Percentiles rank a stretch among this genome's conserved stretches.
Conservation (phyloP, 2,888 invertebrate species). For the Gnatocerus cornutus region DNA sequence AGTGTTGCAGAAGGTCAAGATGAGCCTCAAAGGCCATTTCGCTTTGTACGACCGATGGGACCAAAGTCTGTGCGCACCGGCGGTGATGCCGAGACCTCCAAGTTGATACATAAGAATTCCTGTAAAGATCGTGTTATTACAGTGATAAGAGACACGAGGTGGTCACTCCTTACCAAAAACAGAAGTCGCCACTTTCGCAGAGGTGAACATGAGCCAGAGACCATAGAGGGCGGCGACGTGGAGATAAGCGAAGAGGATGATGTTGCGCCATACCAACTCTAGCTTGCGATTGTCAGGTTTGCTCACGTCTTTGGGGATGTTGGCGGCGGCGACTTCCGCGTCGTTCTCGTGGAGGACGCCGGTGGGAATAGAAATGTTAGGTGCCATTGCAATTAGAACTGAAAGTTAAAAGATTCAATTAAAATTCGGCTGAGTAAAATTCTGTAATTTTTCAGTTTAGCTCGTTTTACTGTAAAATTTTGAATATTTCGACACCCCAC, state of each 20-base stretch:
- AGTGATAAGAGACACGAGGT: background rate
- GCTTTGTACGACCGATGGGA: constrained; percentile 97
- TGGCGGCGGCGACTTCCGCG: constrained; percentile 72
- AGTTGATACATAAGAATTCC: constrained; percentile 83
- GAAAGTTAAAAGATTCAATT: too few relatives aligned
- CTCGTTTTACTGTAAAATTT: too few relatives aligned
- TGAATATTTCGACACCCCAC: too few relatives aligned
- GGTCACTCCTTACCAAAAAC: constrained; percentile 78
- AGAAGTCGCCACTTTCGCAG: constrained; percentile 82
- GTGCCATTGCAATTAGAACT: constrained; percentile 75
- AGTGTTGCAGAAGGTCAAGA: constrained; percentile 89
- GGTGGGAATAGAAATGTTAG: constrained; percentile 68
- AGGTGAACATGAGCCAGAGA: constrained; percentile 80
- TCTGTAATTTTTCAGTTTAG: too few relatives aligned
- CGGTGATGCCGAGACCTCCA: constrained; percentile 94
- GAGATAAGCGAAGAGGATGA: constrained; percentile 83
- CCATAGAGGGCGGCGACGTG: constrained; percentile 86
- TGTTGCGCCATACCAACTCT: constrained; percentile 87
- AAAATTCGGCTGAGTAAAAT: too few relatives aligned
- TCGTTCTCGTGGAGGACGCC: constrained; percentile 80
- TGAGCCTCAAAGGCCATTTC: constrained; percentile 87
- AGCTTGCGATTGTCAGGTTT: constrained; percentile 74
- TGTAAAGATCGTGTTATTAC: constrained; percentile 67
- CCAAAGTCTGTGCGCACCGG: constrained; percentile 97
- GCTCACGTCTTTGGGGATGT: constrained; percentile 52